Conservation (phyloP, 2,797 vertebrate species). For the Synaphobranchus kaupii region DNA sequence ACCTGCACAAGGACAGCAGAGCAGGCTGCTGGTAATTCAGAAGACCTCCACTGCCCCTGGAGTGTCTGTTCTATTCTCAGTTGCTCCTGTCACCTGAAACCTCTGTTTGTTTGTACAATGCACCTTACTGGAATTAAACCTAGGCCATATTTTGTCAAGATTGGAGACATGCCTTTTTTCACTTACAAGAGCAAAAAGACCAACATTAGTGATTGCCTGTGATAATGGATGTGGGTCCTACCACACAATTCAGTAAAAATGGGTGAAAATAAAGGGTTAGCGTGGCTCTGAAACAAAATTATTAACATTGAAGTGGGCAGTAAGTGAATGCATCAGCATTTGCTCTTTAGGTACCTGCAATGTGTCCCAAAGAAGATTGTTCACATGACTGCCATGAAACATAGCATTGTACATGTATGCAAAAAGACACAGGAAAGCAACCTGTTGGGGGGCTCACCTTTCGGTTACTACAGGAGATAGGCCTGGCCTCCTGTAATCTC, state of each 20-base stretch:
- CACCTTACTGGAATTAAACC: neutral
- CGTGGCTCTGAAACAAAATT: neutral
- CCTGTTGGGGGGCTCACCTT: neutral
- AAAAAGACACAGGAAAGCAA: neutral
- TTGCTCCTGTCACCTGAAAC: neutral
- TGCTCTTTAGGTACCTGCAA: neutral
- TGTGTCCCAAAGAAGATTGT: neutral
- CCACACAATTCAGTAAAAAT: neutral
- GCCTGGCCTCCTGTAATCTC: conserved; percentile 71
- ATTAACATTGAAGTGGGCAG: neutral
- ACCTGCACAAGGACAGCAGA: neutral
- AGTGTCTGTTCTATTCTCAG: neutral
- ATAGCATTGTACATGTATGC: neutral
- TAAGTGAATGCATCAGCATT: neutral
- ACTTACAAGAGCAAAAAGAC: neutral
- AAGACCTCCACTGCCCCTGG: neutral
- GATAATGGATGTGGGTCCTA: neutral
- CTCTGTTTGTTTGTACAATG: neutral
- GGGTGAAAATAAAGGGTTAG: neutral
- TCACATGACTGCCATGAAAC: neutral
- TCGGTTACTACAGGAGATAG: conserved; percentile 51
- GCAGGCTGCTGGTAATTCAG: neutral
- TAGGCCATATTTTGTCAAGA: neutral
- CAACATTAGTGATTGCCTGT: neutral
- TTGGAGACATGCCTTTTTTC: neutral